Percentiles rank a stretch among this genome's conserved stretches.
Evolutionary conservation across 2,113 vertebrate species (phyloP).

Genomic region (Prunella himalayana): DNA sequence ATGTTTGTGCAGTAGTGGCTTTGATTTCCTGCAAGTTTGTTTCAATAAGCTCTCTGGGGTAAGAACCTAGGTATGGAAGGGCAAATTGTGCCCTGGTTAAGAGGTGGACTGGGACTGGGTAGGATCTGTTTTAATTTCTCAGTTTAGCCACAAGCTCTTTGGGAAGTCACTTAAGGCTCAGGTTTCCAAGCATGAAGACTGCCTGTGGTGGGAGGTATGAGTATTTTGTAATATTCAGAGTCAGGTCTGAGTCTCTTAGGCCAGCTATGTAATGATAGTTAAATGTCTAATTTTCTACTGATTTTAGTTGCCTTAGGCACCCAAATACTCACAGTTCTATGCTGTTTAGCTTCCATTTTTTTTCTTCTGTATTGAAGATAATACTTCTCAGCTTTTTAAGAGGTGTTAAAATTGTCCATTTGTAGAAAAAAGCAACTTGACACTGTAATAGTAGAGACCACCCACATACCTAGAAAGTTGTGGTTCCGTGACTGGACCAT

Average conservation of each 20-base stretch:
- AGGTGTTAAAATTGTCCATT: neutral
- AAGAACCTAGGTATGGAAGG: neutral
- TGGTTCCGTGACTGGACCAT: neutral
- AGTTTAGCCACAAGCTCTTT: neutral
- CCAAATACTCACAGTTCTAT: neutral
- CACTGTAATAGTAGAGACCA: neutral
- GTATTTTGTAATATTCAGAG: neutral
- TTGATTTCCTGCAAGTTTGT: conserved; percentile 53
- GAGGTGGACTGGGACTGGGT: neutral
- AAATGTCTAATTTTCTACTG: neutral
- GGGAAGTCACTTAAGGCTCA: conserved; percentile 32
- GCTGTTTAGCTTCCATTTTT: neutral
- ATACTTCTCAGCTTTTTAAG: neutral
- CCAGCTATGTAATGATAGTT: neutral
- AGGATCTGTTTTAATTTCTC: conserved; percentile 24
- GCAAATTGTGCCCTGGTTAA: neutral
- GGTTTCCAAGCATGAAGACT: neutral
- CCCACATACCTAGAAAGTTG: neutral
- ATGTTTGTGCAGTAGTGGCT: neutral
- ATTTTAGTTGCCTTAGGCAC: neutral
- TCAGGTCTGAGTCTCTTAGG: neutral
- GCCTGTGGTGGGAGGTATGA: neutral
- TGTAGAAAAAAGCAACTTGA: neutral
- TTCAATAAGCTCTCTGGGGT: conserved; percentile 38
- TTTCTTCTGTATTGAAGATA: neutral